Evolutionary conservation across 2,888 invertebrate genomes (phyloP).

Genomic region (Eretmocerus hayati): DNA sequence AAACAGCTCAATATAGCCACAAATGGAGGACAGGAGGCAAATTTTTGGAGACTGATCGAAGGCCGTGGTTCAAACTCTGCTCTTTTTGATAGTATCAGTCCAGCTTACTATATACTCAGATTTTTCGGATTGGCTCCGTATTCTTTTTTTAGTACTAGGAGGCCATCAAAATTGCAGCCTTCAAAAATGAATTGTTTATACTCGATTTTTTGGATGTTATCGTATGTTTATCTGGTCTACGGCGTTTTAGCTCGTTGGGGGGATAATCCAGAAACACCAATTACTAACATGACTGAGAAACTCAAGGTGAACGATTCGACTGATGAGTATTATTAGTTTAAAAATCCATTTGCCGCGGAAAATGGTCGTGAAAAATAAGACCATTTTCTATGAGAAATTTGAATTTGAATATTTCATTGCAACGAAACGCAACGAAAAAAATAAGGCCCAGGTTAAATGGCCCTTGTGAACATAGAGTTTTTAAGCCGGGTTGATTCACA

Average conservation of each 20-base stretch:
- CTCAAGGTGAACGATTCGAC: constrained; percentile 36
- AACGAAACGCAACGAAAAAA: no score
- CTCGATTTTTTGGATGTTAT: constrained; percentile 16
- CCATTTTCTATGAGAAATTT: no score
- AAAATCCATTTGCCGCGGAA: no score
- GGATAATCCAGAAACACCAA: constrained; percentile 9
- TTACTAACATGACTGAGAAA: constrained; percentile 30
- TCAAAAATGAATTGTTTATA: constrained; percentile 27
- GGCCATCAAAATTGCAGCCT: constrained; percentile 27
- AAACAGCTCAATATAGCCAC: no score
- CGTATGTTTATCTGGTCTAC: constrained; percentile 27
- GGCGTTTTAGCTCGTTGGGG: constrained; percentile 15
- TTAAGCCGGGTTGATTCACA: no score
- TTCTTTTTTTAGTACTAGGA: constrained; percentile 19
- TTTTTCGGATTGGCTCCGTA: constrained; percentile 41
- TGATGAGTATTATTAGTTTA: no score
- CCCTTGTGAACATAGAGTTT: no score
- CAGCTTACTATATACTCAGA: constrained; percentile 31
- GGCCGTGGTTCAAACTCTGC: constrained; percentile 33
- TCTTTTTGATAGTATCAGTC: constrained; percentile 35
- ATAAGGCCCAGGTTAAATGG: no score
- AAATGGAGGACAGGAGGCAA: no score
- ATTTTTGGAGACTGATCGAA: no score
- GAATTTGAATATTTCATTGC: no score
- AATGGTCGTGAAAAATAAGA: no score